Base-by-base conservation (phyloP, 2,888 invertebrate species). In the Aphrophora alni region DNA sequence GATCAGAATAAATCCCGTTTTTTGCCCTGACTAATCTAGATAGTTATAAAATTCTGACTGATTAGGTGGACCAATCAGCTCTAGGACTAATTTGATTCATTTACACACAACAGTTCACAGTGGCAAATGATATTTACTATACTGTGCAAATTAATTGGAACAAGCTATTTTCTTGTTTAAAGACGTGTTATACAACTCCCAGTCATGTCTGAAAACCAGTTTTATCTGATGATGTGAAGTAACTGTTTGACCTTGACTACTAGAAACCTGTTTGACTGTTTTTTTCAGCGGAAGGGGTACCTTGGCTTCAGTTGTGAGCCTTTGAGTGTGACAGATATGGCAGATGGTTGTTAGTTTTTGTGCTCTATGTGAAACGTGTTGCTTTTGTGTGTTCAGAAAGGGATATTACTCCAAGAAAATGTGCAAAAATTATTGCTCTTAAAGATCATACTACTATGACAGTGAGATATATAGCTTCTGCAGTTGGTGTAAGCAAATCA, bases 401-500 rank as follows among this genome's bases (percentile, higher is more conserved):
- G 33, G 33, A 33, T 33, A 33, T 33, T 33, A 33, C 33, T 33
- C 3, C 8, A 8, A 69, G 7, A 21, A 44, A 69, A 10, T 14
- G 24, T 69, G 69, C 69, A 26, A 69, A 69, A 69, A 69, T 24
- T 1, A 69, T 26, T 69, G 24, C 25, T 69, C 24, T 69, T 69
- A 69, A 12, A 69, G 7, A 33, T 33, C 33, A 33, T 21, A 21
- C 10, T 14, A 12, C 69, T 69, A 69, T 69, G 69, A 21, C 69
- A 69, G 26, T 69, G 69, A 69, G 21, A 69, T 7, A 26, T 21
- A 69, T 69, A 10, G 24, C 69, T 69, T 69, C 69, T 69, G 69
- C 69, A 69, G 26, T 69, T 69, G 69, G 69, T 69, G 69, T 69
- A 26, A 21, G 69, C 69, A 69, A 69, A 21, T 69, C 24, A 69